Percentiles rank a stretch among this genome's conserved stretches.
phyloP scores from a whole-genome alignment of 1,140 invertebrate genomes.

The Calycopis cecrops region DNA sequence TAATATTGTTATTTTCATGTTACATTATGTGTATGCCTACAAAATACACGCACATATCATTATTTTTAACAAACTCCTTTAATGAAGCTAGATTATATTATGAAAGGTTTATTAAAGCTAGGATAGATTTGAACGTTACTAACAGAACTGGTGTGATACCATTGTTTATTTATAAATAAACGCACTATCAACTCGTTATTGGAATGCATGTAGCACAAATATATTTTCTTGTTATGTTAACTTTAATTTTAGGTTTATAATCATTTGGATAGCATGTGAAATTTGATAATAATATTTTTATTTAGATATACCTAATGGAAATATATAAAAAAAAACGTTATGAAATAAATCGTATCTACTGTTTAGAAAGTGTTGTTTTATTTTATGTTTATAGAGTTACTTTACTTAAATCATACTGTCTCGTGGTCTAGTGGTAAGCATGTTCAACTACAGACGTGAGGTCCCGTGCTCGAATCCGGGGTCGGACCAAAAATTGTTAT shows the following conservation, averaged over 20 bases:
- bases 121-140: background rate
- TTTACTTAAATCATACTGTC: too few species aligned
- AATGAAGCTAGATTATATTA: constrained; percentile 25
- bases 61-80: constrained; percentile 55
- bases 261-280: constrained; percentile 3
- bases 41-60: constrained; percentile 68
- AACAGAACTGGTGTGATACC: background rate
- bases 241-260: constrained; percentile 3
- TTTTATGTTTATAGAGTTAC: too few species aligned
- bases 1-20: constrained; percentile 67
- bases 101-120: background rate
- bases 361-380: constrained; percentile 4
- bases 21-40: constrained; percentile 53
- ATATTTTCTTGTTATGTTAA: constrained; percentile 7
- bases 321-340: constrained; percentile 1
- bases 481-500: too few species aligned
- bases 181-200: constrained; percentile 4
- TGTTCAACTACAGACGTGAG: too few species aligned
- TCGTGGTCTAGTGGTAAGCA: too few species aligned
- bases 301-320: constrained; percentile 4
- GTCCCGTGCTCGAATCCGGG: too few species aligned
- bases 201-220: constrained; percentile 5
- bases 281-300: constrained; percentile 3
- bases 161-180: constrained; percentile 3
- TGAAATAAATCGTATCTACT: constrained; percentile 2